A percentile compares a stretch with the other conserved stretches of the same genome.
These are phyloP conservation scores for Dufourea novaeangliae DNA, from an alignment of 1,140 invertebrate species.

Conservation along the genomic window DNA sequence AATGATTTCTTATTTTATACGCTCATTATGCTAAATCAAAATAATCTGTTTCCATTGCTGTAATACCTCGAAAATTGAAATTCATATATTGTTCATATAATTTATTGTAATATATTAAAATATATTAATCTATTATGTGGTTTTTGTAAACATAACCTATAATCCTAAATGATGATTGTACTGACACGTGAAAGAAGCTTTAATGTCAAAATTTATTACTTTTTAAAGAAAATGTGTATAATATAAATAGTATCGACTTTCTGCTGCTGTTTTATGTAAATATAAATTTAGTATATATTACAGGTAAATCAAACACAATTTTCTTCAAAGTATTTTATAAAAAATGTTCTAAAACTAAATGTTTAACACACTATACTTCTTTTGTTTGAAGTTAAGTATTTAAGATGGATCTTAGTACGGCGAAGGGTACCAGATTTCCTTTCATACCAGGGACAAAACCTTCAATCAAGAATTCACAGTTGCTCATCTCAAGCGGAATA, in stretches of 20 bases:
- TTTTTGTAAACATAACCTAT: constrained; percentile 24
- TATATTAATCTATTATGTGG: neutral
- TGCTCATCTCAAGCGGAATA: constrained; percentile 87
- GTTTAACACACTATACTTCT: neutral
- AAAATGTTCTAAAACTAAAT: neutral
- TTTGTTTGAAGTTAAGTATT: neutral
- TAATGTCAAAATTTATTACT: neutral
- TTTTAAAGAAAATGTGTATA: neutral
- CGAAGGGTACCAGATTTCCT: constrained; percentile 63
- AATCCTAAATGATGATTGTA: neutral
- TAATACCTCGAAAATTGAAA: too few relatives aligned
- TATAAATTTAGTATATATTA: neutral
- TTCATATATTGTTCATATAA: neutral
- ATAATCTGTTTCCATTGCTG: neutral
- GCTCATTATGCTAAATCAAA: neutral
- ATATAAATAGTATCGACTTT: neutral
- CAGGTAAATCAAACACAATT: neutral
- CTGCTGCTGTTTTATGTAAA: neutral
- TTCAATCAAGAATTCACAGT: constrained; percentile 86
- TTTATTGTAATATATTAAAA: neutral
- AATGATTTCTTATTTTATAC: neutral
- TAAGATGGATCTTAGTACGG: constrained; percentile 45
- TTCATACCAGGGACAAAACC: constrained; percentile 85
- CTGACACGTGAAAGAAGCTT: constrained; percentile 1
- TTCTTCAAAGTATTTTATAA: neutral